Evolutionary conservation across 2,888 invertebrate genomes (phyloP).

Genomic region (Dolichomitus sp.): DNA sequence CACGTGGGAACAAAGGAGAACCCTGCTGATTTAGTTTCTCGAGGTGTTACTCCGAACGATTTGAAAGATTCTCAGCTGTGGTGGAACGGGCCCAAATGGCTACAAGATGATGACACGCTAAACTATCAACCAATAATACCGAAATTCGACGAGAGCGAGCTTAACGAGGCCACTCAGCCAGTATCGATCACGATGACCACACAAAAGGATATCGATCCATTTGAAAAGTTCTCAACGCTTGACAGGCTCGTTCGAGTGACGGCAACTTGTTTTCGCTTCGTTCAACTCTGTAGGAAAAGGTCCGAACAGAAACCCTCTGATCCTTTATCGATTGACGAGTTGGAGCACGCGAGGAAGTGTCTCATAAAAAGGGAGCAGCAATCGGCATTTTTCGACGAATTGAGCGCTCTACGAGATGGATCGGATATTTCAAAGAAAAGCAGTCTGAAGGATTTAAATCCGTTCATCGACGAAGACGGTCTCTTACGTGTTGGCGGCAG

Average conservation of each 20-base stretch:
- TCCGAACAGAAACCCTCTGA: neutral
- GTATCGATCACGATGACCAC: neutral
- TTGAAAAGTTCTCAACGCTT: no score
- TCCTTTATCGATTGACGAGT: conserved; percentile 42
- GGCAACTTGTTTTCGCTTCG: no score
- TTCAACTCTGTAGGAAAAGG: no score
- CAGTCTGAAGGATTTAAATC: conserved; percentile 21
- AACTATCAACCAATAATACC: neutral
- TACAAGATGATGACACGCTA: no score
- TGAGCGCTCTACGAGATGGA: neutral
- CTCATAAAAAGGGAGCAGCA: neutral
- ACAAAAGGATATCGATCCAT: no score
- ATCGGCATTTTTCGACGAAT: conserved; percentile 25
- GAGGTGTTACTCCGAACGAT: conserved; percentile 32
- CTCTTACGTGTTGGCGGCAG: conserved; percentile 56
- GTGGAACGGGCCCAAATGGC: conserved; percentile 43
- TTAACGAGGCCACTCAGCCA: conserved; percentile 28
- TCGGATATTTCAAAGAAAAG: conserved; percentile 8
- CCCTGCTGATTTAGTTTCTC: conserved; percentile 54
- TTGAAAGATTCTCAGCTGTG: conserved; percentile 56
- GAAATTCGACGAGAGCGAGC: neutral
- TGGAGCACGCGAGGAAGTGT: conserved; percentile 10
- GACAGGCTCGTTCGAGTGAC: neutral
- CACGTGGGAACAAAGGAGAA: conserved; percentile 57
- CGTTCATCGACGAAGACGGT: conserved; percentile 64